phyloP scores from a whole-genome alignment of 2,797 vertebrate species.

The Cygnus olor region DNA sequence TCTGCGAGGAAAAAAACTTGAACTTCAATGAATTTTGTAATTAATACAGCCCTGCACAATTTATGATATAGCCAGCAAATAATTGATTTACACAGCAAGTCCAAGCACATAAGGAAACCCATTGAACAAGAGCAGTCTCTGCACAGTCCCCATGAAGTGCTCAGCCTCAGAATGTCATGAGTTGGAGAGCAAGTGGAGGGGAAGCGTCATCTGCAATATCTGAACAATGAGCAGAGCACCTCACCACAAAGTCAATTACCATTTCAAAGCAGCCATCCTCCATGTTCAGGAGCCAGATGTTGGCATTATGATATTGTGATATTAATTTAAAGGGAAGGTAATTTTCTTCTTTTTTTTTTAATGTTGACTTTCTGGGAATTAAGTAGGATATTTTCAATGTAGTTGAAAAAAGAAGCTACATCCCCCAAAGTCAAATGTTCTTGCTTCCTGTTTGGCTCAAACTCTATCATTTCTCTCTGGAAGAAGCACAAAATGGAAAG shows the following conservation, averaged over 20 bases:
- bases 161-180: neutral
- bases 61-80: rapidly evolving
- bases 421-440: neutral
- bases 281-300: neutral
- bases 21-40: neutral
- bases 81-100: rapidly evolving
- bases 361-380: neutral
- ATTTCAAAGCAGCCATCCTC: neutral
- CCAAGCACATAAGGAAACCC: neutral
- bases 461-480: neutral
- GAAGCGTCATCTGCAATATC: neutral
- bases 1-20: neutral
- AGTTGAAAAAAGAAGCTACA: neutral
- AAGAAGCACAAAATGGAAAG: neutral
- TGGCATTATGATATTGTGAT: neutral
- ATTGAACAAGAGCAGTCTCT: neutral
- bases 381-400: neutral
- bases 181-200: neutral
- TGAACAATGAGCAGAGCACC: conserved; percentile 24
- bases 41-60: neutral
- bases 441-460: neutral
- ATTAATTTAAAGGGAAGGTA: neutral
- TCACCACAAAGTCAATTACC: neutral
- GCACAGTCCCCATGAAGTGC: rapidly evolving
- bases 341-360: neutral